Conservation (phyloP, 2,113 vertebrate species). For the Hippopotamus amphibius region DNA sequence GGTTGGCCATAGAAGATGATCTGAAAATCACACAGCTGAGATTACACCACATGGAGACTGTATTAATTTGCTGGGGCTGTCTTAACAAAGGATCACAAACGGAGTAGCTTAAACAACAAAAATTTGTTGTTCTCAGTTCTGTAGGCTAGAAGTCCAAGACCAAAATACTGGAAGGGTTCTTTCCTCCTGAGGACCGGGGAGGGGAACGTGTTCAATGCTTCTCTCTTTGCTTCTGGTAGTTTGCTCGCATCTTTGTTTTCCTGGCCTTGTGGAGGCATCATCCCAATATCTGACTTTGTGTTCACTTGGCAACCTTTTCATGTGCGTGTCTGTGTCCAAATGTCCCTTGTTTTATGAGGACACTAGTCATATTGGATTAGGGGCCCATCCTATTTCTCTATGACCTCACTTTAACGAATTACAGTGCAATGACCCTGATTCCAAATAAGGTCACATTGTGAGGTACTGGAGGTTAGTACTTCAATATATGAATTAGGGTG, state of each 20-base stretch:
- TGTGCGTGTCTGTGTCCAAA: background rate
- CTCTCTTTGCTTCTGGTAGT: background rate
- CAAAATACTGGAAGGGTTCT: background rate
- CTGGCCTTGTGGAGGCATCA: fast-evolving
- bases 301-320: fast-evolving
- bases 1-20: fast-evolving
- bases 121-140: background rate
- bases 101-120: background rate
- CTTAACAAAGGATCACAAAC: background rate
- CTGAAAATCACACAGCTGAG: background rate
- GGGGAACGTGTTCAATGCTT: too few species aligned
- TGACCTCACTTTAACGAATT: background rate
- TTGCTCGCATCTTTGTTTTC: background rate
- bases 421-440: background rate
- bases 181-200: background rate
- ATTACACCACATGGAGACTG: fast-evolving
- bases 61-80: background rate
- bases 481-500: background rate
- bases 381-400: fast-evolving
- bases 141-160: background rate
- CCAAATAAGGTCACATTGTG: background rate
- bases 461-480: background rate
- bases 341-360: background rate
- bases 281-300: background rate
- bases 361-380: background rate